Percentiles rank a stretch among this genome's conserved stretches.
These are phyloP conservation scores for Serilophus lunatus DNA, from an alignment of 2,113 vertebrate genomes.

Conservation along the genomic window DNA sequence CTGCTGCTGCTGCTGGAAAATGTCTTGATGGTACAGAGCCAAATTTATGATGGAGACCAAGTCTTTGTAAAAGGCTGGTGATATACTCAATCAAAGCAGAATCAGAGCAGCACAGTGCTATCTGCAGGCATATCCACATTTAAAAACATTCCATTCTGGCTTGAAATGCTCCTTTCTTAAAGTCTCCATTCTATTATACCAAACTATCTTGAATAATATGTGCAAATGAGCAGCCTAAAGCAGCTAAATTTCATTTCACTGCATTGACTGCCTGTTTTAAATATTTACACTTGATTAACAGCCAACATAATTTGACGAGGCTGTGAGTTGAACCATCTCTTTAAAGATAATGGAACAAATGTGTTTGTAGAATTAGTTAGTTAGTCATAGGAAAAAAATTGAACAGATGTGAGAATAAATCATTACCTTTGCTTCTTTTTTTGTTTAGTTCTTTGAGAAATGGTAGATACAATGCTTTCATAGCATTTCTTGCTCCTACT, in stretches of 20 bases:
- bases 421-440: neutral
- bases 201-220: neutral
- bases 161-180: neutral
- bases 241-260: neutral
- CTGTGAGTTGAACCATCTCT: neutral
- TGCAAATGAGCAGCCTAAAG: neutral
- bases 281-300: neutral
- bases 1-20: no score
- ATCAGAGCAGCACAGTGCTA: neutral
- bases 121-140: neutral
- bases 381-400: neutral
- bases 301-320: neutral
- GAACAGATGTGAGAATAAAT: neutral
- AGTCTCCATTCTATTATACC: neutral
- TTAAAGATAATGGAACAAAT: neutral
- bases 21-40: neutral
- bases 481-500: neutral
- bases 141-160: neutral
- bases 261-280: neutral
- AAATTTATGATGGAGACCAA: neutral
- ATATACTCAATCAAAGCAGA: neutral
- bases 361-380: neutral
- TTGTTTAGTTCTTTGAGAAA: neutral
- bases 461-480: neutral
- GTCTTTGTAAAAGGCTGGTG: neutral